Evolutionary conservation across 1,140 invertebrate species (phyloP).

Genomic region (Temnothorax curvispinosus): DNA sequence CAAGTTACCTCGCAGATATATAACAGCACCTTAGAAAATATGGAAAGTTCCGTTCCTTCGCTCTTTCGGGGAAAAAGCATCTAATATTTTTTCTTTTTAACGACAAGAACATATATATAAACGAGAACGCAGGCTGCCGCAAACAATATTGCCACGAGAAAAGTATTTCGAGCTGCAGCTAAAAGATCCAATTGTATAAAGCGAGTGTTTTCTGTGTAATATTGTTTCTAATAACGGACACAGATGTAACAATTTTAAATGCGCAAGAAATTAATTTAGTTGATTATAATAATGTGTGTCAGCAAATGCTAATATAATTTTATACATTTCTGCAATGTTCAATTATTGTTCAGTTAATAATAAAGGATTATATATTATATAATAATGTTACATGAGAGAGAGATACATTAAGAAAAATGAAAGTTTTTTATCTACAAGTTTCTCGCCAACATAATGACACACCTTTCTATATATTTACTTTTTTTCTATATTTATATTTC

Average conservation of each 20-base stretch:
- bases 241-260: not conserved
- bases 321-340: not conserved
- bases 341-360: not conserved
- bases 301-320: not conserved
- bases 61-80: not conserved
- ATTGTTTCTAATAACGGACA: not conserved
- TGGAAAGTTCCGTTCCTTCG: not conserved
- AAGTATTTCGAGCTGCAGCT: not conserved
- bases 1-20: constrained; percentile 4
- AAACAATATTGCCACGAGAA: not conserved
- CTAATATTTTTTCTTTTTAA: constrained; percentile 6
- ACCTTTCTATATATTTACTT: not conserved
- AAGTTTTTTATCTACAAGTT: not conserved
- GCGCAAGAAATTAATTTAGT: not conserved
- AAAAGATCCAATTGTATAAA: not conserved
- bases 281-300: not conserved
- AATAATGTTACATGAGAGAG: not conserved
- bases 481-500: too few relatives aligned
- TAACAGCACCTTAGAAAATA: not conserved
- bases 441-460: not conserved
- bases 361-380: not conserved
- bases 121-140: not conserved
- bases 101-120: not conserved
- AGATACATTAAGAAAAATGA: not conserved
- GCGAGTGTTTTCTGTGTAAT: not conserved